A percentile compares a stretch with the other conserved stretches of the same genome.
phyloP scores from a whole-genome alignment of 2,113 vertebrate genomes.

The Anarrhichthys ocellatus region DNA sequence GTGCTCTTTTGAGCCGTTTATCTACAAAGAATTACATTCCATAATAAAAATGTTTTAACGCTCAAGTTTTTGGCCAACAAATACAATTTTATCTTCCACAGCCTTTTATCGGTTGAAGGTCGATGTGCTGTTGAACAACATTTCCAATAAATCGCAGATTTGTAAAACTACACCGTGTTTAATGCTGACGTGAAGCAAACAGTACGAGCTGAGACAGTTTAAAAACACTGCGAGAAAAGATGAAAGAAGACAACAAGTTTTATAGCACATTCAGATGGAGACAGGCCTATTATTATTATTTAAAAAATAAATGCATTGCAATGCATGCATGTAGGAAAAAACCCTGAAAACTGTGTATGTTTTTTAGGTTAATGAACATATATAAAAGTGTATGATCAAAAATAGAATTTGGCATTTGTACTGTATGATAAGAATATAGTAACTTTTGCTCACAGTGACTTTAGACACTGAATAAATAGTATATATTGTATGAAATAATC shows the following conservation, averaged over 20 bases:
- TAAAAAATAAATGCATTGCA: too few species aligned
- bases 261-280: not conserved
- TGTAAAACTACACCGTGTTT: not conserved
- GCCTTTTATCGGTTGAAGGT: not conserved
- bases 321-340: too few species aligned
- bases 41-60: slow-evolving; percentile 42
- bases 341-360: not conserved
- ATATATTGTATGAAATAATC: not conserved
- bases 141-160: slow-evolving; percentile 8
- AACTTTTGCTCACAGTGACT: not conserved
- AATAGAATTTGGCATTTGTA: not conserved
- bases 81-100: not conserved
- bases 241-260: not conserved
- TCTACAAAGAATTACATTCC: slow-evolving; percentile 41
- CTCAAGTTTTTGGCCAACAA: slow-evolving; percentile 2
- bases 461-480: not conserved
- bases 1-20: slow-evolving; percentile 37
- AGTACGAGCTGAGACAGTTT: not conserved
- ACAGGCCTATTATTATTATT: not conserved
- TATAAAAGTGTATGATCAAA: not conserved
- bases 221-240: not conserved
- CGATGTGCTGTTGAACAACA: not conserved
- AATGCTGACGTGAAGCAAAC: not conserved
- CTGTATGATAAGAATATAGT: too few species aligned
- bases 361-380: not conserved